Evolutionary conservation across 2,888 invertebrate genomes (phyloP).

Genomic region (Dryomyza anilis): DNA sequence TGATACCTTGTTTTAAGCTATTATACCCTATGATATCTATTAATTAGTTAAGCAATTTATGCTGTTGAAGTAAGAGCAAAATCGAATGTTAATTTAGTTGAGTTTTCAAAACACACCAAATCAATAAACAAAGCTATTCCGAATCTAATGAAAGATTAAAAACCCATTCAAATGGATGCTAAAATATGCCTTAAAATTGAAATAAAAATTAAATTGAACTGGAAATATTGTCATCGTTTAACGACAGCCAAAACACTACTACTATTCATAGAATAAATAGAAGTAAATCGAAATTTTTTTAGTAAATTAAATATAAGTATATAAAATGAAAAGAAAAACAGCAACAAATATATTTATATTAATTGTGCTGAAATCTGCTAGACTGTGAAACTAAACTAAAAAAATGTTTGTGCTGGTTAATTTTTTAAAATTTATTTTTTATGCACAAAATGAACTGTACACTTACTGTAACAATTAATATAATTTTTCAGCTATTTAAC

Average conservation of each 20-base stretch:
- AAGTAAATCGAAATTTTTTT: neutral
- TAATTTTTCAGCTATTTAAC: too few species aligned
- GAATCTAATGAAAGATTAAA: neutral
- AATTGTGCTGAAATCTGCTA: constrained; percentile 6
- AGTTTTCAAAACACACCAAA: neutral
- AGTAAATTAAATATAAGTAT: neutral
- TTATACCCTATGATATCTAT: neutral
- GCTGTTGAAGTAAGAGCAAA: neutral
- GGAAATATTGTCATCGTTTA: neutral
- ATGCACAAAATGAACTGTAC: too few species aligned
- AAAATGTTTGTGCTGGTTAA: neutral
- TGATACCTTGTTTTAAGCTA: neutral
- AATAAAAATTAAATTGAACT: neutral
- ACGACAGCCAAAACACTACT: neutral
- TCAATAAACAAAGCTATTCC: neutral
- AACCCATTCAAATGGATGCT: constrained; percentile 10
- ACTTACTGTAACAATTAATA: too few species aligned
- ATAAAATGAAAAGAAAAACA: neutral
- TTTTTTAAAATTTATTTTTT: neutral
- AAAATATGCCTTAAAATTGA: constrained; percentile 19
- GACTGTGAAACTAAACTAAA: constrained; percentile 15
- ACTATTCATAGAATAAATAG: neutral
- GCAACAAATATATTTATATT: too few species aligned
- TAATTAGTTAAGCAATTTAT: neutral
- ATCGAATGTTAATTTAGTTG: constrained; percentile 4